Evolutionary conservation across 2,888 invertebrate species (phyloP).

Genomic region (Andricus curvator): DNA sequence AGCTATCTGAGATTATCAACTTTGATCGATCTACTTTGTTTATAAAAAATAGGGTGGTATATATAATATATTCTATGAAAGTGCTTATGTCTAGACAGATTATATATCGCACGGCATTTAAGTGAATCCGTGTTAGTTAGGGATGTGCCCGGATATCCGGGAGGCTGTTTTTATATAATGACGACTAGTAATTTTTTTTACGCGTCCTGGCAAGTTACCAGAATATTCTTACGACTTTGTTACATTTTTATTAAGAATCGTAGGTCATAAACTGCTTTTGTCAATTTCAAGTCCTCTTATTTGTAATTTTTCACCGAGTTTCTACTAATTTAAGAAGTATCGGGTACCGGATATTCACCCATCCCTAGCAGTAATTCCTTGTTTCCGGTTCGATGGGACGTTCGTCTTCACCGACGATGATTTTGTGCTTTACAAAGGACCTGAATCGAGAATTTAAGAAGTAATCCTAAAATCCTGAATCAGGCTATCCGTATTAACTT

Average conservation of each 20-base stretch:
- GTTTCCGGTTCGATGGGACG: background rate
- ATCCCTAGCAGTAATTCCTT: slow-evolving; percentile 25
- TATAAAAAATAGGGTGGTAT: slow-evolving; percentile 15
- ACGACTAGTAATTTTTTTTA: slow-evolving; percentile 21
- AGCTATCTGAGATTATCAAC: background rate
- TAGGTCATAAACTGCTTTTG: slow-evolving; percentile 18
- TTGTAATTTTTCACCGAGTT: slow-evolving; percentile 35
- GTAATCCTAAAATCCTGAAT: background rate
- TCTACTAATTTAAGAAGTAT: slow-evolving; percentile 34
- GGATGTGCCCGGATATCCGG: slow-evolving; percentile 38
- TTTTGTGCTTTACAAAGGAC: background rate
- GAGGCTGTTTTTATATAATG: slow-evolving; percentile 31
- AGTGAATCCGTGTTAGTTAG: slow-evolving; percentile 31
- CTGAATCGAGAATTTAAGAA: background rate
- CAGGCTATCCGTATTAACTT: background rate
- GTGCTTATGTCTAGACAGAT: slow-evolving; percentile 31
- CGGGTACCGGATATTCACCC: slow-evolving; percentile 28
- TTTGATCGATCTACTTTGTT: slow-evolving; percentile 18
- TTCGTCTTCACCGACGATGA: background rate
- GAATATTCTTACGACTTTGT: slow-evolving; percentile 37
- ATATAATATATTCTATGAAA: slow-evolving; percentile 24
- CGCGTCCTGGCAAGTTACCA: slow-evolving; percentile 21
- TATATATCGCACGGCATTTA: slow-evolving; percentile 18
- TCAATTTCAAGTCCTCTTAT: slow-evolving; percentile 20
- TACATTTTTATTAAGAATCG: slow-evolving; percentile 15